phyloP scores from a whole-genome alignment of 2,888 invertebrate genomes.

The Drosophila pegasa region DNA sequence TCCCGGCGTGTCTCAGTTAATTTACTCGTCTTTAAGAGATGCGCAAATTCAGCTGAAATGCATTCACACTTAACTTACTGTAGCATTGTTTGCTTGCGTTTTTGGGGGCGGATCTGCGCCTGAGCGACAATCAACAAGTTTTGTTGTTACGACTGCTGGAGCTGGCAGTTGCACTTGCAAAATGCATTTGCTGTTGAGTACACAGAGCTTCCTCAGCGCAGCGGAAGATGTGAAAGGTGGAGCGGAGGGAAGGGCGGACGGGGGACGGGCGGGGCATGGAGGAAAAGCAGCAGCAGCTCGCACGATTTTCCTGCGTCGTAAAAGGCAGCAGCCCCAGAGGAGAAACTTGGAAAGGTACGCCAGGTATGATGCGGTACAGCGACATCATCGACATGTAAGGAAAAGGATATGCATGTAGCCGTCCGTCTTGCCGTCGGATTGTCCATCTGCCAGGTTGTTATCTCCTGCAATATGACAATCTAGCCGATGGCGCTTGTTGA shows the following conservation, averaged over 20 bases:
- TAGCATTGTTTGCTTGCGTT: constrained; percentile 24
- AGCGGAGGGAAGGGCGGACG: neutral
- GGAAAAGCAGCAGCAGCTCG: constrained; percentile 15
- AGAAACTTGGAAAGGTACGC: constrained; percentile 39
- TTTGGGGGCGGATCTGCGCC: constrained; percentile 30
- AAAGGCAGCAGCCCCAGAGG: constrained; percentile 38
- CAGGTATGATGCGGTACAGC: constrained; percentile 9
- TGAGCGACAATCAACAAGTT: constrained; percentile 70
- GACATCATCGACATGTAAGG: constrained; percentile 55
- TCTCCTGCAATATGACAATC: constrained; percentile 74
- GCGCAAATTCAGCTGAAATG: constrained; percentile 42
- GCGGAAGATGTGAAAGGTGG: constrained; percentile 48
- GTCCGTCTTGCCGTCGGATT: constrained; percentile 43
- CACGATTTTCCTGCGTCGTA: constrained; percentile 44
- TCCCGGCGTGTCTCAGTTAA: constrained; percentile 35
- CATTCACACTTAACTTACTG: constrained; percentile 63
- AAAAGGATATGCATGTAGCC: constrained; percentile 53
- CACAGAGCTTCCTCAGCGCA: constrained; percentile 30
- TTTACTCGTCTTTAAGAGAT: constrained; percentile 49
- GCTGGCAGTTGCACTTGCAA: constrained; percentile 40
- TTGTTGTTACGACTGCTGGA: constrained; percentile 40
- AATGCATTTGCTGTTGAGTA: constrained; percentile 63
- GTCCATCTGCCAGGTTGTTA: constrained; percentile 67
- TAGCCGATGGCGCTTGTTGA: constrained; percentile 44
- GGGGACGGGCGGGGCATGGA: constrained; percentile 1